Conservation (phyloP, 2,797 vertebrate species). For the Chanos chanos region DNA sequence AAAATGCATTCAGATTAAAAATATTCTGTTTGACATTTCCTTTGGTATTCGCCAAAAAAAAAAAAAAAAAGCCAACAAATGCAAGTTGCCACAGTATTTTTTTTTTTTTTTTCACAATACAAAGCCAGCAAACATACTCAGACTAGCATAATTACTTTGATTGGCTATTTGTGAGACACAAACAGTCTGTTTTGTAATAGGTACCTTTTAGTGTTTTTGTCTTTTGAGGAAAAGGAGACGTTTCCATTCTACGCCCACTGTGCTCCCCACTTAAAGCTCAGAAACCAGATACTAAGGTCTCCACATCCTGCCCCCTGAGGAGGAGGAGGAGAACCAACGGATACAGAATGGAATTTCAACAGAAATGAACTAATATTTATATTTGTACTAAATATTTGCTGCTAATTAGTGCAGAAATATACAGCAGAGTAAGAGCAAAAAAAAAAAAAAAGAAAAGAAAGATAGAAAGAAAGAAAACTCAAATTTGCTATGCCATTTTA, state of each 20-base stretch:
- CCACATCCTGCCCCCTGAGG: slow-evolving; percentile 2
- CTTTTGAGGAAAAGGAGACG: slow-evolving; percentile 3
- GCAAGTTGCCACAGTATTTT: slow-evolving; percentile 29
- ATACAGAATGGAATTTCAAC: background rate
- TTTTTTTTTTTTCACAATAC: slow-evolving; percentile 12
- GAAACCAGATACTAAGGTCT: background rate
- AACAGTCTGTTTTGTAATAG: slow-evolving; percentile 34
- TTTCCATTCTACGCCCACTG: too few relatives aligned
- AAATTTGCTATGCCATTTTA: slow-evolving; percentile 48
- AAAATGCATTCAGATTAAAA: too few relatives aligned
- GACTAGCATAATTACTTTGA: background rate
- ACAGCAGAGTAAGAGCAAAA: slow-evolving; percentile 37
- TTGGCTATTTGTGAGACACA: slow-evolving; percentile 4
- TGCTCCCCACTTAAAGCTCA: slow-evolving; percentile 9
- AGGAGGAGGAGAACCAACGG: slow-evolving; percentile 1
- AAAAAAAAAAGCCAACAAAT: slow-evolving; percentile 29
- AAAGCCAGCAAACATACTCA: slow-evolving; percentile 21
- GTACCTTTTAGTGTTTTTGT: slow-evolving; percentile 24
- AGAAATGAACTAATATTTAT: slow-evolving; percentile 48
- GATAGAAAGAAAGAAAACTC: slow-evolving; percentile 10
- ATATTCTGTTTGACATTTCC: too few relatives aligned
- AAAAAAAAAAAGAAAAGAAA: slow-evolving; percentile 38
- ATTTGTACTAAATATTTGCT: slow-evolving; percentile 56
- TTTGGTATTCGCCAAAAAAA: too few relatives aligned
- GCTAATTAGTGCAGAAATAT: slow-evolving; percentile 62